These are phyloP conservation scores for Dreissena polymorpha DNA, from an alignment of 1,140 invertebrate genomes.

Conservation along the genomic window DNA sequence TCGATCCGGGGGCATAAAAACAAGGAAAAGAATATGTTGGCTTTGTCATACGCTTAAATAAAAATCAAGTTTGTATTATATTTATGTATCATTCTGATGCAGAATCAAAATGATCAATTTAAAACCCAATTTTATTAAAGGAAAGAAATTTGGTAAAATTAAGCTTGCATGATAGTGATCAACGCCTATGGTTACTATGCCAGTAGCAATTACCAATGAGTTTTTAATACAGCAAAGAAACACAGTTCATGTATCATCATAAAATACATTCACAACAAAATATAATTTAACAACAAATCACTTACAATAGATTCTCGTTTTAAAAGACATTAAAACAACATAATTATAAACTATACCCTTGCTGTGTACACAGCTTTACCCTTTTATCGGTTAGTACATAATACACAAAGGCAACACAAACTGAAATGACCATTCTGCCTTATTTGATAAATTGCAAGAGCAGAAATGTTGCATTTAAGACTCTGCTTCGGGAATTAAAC, in stretches of 20 bases:
- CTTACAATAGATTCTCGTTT: constrained; percentile 50
- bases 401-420: background rate
- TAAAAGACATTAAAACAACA: constrained; percentile 18
- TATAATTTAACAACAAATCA: constrained; percentile 55
- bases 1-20: too few relatives aligned
- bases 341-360: constrained; percentile 39
- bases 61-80: too few relatives aligned
- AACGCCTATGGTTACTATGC: too few relatives aligned
- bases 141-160: too few relatives aligned
- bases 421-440: background rate
- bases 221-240: background rate
- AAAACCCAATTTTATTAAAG: too few relatives aligned
- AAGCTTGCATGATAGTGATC: too few relatives aligned
- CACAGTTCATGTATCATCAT: background rate
- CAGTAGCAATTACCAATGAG: background rate
- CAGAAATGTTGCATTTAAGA: background rate
- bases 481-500: background rate
- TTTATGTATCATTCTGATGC: too few relatives aligned
- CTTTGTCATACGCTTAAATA: too few relatives aligned
- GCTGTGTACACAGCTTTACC: constrained; percentile 51
- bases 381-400: constrained; percentile 32
- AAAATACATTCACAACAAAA: constrained; percentile 43
- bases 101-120: too few relatives aligned
- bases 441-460: background rate
- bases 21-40: too few relatives aligned